A percentile compares a stretch with the other conserved stretches of the same genome.
These are phyloP conservation scores for Cerastis rubricosa DNA, from an alignment of 2,888 invertebrate species.

Conservation along the genomic window DNA sequence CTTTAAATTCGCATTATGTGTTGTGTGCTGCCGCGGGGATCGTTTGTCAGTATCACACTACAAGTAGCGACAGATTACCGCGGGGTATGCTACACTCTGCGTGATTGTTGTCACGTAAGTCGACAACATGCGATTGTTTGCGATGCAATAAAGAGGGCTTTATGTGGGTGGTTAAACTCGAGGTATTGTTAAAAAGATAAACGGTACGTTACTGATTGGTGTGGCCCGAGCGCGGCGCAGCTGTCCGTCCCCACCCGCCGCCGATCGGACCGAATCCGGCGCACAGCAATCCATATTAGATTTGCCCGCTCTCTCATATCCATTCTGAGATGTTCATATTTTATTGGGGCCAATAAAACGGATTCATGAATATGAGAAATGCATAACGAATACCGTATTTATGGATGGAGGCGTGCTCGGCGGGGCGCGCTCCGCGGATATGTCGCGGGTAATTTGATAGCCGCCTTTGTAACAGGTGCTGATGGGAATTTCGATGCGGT, in stretches of 20 bases:
- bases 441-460: slow-evolving; percentile 90
- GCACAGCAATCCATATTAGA: slow-evolving; percentile 90
- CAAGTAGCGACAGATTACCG: slow-evolving; percentile 68
- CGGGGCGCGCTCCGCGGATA: slow-evolving; percentile 80
- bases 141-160: slow-evolving; percentile 45
- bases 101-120: slow-evolving; percentile 60
- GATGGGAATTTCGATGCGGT: slow-evolving; percentile 89
- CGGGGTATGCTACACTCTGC: slow-evolving; percentile 57
- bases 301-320: slow-evolving; percentile 90
- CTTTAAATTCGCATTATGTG: slow-evolving; percentile 86
- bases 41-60: slow-evolving; percentile 73
- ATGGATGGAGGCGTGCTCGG: slow-evolving; percentile 88
- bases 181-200: slow-evolving; percentile 50
- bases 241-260: slow-evolving; percentile 77
- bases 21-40: slow-evolving; percentile 65
- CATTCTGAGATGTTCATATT: slow-evolving; percentile 91
- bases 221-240: slow-evolving; percentile 67
- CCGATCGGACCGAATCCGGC: slow-evolving; percentile 87
- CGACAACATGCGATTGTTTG: slow-evolving; percentile 56
- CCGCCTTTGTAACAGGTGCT: slow-evolving; percentile 90
- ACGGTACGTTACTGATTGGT: slow-evolving; percentile 49
- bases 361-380: slow-evolving; percentile 91
- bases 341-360: slow-evolving; percentile 91
- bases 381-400: slow-evolving; percentile 91
- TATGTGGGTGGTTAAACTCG: slow-evolving; percentile 39